Evolutionary conservation across 2,888 invertebrate genomes (phyloP), one percentile per base, ranked within the genome.

Genomic region (Macaria liturata): DNA sequence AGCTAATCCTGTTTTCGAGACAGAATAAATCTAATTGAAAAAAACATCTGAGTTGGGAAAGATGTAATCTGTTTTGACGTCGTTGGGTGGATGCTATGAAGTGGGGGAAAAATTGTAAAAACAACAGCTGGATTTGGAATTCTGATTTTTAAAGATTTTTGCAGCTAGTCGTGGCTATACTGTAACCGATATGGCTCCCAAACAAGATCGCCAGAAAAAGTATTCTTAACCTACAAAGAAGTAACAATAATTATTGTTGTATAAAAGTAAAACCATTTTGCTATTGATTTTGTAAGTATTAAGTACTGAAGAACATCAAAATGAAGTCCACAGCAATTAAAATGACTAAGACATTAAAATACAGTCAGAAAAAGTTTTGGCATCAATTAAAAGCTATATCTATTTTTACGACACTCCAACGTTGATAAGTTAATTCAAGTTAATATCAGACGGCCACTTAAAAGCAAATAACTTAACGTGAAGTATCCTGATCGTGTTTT

Each of bases 21-120:
- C 59, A 58, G 63, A 65, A 63, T 65, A 63, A 59, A 51, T 57
- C 56, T 61, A 65, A 65, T 63, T 65, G 63, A 63, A 65, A 63
- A 65, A 65, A 63, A 65, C 61, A 59, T 61, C 61, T 57, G 50
- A 54, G 62, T 44, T 34, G 52, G 54, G 54, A 39, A 50, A 59
- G 57, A 59, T 56, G 55, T 61, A 63, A 61, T 59, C 57, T 56
- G 59, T 60, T 61, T 51, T 58, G 61, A 55, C 57, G 62, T 49
- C 46, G 52, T 43, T 34, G 47, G 40, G 46, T 45, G 44, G 42
- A 54, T 44, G 53, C 55, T 49, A 54, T 53, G 56, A 57, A 54
- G 57, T 55, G 30, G 32, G 20, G 4, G 46, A 31, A 34, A 30
- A 47, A 42, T 43, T 42, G 32, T 39, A 7, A 40, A 40, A 40